phyloP scores from a whole-genome alignment of 2,888 invertebrate species.

The Megastigmus dorsalis region DNA sequence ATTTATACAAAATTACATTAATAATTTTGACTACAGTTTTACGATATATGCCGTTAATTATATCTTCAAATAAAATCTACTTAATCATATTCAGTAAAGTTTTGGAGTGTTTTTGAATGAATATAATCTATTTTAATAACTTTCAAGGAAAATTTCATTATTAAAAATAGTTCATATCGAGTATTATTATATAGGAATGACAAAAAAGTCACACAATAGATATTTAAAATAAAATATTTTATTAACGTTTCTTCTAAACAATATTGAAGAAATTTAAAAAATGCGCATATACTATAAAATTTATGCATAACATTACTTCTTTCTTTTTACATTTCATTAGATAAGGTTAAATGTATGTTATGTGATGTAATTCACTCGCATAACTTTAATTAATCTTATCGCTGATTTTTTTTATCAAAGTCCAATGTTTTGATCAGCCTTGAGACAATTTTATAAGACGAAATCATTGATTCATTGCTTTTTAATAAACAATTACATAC shows the following conservation, averaged over 20 bases:
- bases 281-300: background rate
- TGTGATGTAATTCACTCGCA: slow-evolving; percentile 37
- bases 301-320: background rate
- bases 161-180: background rate
- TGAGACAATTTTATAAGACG: slow-evolving; percentile 20
- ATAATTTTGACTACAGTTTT: too few species aligned
- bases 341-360: slow-evolving; percentile 8
- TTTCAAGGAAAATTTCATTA: background rate
- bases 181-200: background rate
- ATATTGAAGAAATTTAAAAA: background rate
- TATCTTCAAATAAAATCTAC: too few species aligned
- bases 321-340: slow-evolving; percentile 3
- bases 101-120: too few species aligned
- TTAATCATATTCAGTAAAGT: too few species aligned
- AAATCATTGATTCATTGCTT: slow-evolving; percentile 14
- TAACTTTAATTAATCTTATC: slow-evolving; percentile 39
- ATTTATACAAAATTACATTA: too few species aligned
- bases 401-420: slow-evolving; percentile 26
- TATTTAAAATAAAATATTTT: slow-evolving; percentile 18
- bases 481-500: slow-evolving; percentile 15
- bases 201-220: background rate
- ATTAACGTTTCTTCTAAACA: slow-evolving; percentile 13
- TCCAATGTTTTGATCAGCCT: slow-evolving; percentile 31
- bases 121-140: background rate
- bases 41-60: too few species aligned